A percentile compares a stretch with the other conserved stretches of the same genome.
Conservation (phyloP, 2,888 invertebrate species). For the Pristionchus exspectatus region DNA sequence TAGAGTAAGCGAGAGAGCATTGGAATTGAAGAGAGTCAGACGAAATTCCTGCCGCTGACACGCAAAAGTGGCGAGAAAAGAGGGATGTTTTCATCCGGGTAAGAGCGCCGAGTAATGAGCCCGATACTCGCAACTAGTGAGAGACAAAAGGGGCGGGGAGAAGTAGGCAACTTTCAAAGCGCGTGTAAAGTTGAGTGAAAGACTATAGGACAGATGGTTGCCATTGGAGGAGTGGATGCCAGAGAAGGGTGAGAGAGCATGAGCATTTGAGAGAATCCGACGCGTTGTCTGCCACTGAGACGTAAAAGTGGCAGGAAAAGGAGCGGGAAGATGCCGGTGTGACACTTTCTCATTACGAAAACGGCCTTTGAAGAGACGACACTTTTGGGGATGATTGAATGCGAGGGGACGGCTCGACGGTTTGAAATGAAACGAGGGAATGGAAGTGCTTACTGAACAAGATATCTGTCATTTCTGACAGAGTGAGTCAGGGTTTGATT, state of each 20-base stretch:
- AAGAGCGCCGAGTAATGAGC: background rate
- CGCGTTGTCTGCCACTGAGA: background rate
- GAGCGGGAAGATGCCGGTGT: constrained; percentile 23
- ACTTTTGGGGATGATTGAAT: background rate
- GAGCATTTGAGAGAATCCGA: background rate
- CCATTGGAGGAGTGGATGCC: too few species aligned
- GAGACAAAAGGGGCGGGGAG: background rate
- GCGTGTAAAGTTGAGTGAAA: background rate
- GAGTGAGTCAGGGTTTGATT: background rate
- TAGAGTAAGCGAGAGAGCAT: too few species aligned
- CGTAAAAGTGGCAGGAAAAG: background rate
- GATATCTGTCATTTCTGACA: background rate
- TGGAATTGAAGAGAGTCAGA: too few species aligned
- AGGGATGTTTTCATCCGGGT: constrained; percentile 14
- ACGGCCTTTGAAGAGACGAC: background rate
- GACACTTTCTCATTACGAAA: constrained; percentile 40
- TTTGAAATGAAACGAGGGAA: background rate
- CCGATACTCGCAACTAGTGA: background rate
- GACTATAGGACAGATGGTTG: background rate
- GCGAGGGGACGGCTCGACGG: background rate
- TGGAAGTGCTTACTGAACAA: background rate
- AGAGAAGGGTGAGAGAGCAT: background rate
- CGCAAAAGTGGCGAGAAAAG: background rate
- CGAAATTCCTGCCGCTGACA: too few species aligned
- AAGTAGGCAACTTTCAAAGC: background rate